Percentiles rank a stretch among this genome's conserved stretches.
Conservation (phyloP, 2,797 vertebrate genomes). For the Hydrophis major region DNA sequence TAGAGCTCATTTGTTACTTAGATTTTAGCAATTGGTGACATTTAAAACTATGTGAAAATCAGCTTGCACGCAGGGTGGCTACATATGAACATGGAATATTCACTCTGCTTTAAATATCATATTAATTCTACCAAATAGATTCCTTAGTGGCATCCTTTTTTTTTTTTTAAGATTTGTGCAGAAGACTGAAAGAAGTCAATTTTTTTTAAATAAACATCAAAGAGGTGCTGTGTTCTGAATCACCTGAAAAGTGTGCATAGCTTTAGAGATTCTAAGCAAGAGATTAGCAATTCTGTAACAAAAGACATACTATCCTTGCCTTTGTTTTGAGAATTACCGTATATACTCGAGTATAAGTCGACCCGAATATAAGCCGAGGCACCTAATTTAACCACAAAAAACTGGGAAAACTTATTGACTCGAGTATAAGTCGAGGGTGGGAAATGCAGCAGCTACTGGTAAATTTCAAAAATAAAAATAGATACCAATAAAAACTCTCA, state of each 20-base stretch:
- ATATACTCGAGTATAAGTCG: no score
- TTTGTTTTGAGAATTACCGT: not conserved
- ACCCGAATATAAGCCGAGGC: no score
- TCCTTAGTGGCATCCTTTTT: not conserved
- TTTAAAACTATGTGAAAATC: not conserved
- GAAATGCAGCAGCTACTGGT: no score
- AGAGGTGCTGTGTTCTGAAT: not conserved
- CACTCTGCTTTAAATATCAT: not conserved
- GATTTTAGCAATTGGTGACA: not conserved
- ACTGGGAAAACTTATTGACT: no score
- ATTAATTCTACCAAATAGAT: not conserved
- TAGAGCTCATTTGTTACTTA: not conserved
- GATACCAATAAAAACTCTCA: no score
- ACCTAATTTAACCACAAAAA: no score
- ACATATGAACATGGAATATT: not conserved
- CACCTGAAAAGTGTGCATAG: not conserved
- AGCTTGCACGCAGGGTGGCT: not conserved
- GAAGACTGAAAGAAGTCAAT: not conserved
- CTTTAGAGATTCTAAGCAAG: not conserved
- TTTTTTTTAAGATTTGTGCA: not conserved
- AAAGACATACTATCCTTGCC: not conserved
- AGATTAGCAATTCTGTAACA: not conserved
- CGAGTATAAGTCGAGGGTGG: no score
- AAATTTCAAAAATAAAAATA: no score
- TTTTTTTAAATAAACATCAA: not conserved